These are phyloP conservation scores for Syritta pipiens DNA, from an alignment of 2,888 invertebrate species.

Conservation along the genomic window DNA sequence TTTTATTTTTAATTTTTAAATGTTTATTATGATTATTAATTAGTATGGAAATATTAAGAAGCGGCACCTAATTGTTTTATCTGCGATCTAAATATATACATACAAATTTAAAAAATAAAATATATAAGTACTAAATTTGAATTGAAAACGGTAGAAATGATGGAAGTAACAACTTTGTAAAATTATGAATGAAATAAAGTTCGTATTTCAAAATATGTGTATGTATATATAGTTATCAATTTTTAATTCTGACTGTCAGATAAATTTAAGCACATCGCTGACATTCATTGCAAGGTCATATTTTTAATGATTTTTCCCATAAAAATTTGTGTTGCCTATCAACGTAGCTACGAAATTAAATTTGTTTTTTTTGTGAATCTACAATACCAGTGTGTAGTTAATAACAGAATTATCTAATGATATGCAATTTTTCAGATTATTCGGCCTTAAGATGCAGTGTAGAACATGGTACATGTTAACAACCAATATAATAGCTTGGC, in stretches of 20 bases:
- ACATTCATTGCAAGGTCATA: no score
- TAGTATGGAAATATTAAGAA: slow-evolving; percentile 30
- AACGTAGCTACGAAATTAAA: no score
- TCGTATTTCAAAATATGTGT: slow-evolving; percentile 54
- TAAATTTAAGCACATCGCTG: slow-evolving; percentile 41
- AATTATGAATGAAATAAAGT: slow-evolving; percentile 68
- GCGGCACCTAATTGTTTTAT: slow-evolving; percentile 48
- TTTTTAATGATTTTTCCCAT: no score
- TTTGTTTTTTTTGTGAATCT: no score
- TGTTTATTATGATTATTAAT: slow-evolving; percentile 34
- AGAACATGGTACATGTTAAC: no score
- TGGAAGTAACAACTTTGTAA: slow-evolving; percentile 55
- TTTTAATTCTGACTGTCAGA: slow-evolving; percentile 71
- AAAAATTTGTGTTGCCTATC: no score
- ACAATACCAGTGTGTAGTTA: no score
- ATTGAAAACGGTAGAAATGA: slow-evolving; percentile 47
- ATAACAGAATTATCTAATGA: no score
- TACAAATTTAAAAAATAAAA: slow-evolving; percentile 48
- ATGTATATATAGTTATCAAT: slow-evolving; percentile 69
- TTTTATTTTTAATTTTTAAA: slow-evolving; percentile 32
- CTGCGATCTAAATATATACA: slow-evolving; percentile 46
- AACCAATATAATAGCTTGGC: no score
- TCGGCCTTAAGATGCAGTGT: no score
- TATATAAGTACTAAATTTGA: slow-evolving; percentile 45
- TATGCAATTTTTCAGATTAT: no score